phyloP scores from a whole-genome alignment of 1,140 invertebrate genomes.

The Gyrodactylus salaris region DNA sequence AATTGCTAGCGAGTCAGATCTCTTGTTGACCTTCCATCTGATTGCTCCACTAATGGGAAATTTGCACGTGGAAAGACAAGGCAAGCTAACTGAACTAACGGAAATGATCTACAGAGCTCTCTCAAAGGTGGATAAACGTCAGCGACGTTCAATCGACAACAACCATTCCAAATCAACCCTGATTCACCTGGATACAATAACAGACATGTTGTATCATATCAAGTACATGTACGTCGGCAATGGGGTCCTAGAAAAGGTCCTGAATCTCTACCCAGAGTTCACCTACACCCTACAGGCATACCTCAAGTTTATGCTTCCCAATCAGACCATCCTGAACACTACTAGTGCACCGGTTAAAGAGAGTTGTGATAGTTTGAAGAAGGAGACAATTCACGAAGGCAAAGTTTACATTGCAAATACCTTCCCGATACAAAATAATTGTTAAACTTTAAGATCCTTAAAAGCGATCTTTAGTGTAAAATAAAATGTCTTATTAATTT shows the following conservation, averaged over 20 bases:
- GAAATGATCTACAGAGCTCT: not conserved
- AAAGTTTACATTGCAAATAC: not conserved
- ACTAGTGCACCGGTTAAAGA: not conserved
- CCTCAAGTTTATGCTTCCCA: constrained; percentile 1
- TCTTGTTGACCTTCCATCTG: not conserved
- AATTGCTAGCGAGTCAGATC: not conserved
- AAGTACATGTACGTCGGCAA: constrained; percentile 5
- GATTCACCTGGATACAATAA: not conserved
- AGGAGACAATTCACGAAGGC: not conserved
- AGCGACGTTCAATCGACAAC: not conserved
- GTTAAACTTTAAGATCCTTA: too few species aligned
- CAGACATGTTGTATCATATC: constrained; percentile 2
- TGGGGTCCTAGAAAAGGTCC: constrained; percentile 2
- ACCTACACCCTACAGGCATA: not conserved
- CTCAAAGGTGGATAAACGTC: not conserved
- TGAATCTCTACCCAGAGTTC: not conserved
- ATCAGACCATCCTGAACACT: not conserved
- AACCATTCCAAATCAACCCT: not conserved
- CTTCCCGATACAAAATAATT: too few species aligned
- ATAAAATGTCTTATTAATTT: not conserved
- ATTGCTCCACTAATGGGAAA: not conserved
- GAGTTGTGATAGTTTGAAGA: not conserved
- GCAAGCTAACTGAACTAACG: not conserved
- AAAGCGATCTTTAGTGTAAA: not conserved
- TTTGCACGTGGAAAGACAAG: not conserved